Evolutionary conservation across 2,113 vertebrate species (phyloP).

Genomic region (Chloebia gouldiae): DNA sequence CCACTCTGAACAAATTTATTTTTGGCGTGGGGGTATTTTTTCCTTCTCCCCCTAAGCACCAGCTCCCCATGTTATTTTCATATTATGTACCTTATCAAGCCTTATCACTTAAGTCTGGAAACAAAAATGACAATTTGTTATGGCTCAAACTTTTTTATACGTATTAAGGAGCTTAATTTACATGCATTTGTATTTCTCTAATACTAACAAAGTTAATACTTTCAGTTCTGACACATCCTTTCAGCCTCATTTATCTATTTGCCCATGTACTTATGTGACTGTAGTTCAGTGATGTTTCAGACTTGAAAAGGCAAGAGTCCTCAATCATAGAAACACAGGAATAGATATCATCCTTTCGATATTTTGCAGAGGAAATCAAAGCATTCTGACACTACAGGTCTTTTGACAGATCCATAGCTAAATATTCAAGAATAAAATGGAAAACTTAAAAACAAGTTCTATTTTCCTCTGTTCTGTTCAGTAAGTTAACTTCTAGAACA

Average conservation of each 20-base stretch:
- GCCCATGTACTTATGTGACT: neutral
- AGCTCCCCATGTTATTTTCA: neutral
- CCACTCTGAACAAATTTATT: neutral
- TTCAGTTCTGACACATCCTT: neutral
- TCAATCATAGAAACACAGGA: neutral
- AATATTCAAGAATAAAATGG: neutral
- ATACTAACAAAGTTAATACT: neutral
- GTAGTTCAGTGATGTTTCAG: neutral
- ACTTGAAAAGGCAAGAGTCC: neutral
- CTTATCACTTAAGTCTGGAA: neutral
- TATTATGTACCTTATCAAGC: neutral
- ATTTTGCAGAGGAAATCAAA: neutral
- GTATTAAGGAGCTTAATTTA: neutral
- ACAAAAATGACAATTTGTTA: neutral
- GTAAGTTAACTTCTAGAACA: neutral
- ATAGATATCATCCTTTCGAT: neutral
- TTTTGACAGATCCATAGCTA: neutral
- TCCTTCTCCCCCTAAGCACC: neutral
- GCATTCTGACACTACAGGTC: neutral
- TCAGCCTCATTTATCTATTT: neutral
- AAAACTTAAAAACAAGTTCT: neutral
- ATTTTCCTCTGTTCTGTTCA: neutral
- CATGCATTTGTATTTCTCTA: neutral
- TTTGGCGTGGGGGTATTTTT: accelerated
- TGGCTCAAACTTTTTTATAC: neutral